phyloP scores from a whole-genome alignment of 2,797 vertebrate genomes.

The Lagodon rhomboides region DNA sequence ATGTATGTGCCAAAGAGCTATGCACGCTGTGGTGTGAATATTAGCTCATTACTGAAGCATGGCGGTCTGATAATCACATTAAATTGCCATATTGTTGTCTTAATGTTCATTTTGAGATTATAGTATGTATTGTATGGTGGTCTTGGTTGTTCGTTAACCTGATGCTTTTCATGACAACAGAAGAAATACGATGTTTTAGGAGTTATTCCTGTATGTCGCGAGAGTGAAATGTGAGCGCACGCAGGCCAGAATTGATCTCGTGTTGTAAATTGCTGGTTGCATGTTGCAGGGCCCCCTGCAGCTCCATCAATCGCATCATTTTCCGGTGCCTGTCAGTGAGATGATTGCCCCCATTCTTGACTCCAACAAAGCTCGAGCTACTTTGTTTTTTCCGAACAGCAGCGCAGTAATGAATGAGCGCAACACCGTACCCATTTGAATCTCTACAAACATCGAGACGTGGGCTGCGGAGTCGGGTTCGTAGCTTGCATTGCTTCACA shows the following conservation, averaged over 20 bases:
- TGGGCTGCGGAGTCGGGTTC: background rate
- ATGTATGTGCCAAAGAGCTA: background rate
- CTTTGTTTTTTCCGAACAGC: background rate
- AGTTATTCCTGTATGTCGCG: background rate
- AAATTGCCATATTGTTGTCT: background rate
- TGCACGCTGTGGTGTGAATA: background rate
- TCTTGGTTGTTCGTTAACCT: background rate
- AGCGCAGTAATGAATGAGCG: background rate
- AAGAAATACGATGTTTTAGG: background rate
- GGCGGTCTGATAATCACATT: background rate
- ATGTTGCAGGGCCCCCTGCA: background rate
- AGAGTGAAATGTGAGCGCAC: background rate
- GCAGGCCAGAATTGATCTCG: background rate
- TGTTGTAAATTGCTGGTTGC: background rate
- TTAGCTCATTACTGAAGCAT: background rate
- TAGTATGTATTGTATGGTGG: background rate
- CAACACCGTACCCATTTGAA: conserved; percentile 6
- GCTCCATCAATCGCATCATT: background rate
- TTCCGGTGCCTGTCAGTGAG: background rate
- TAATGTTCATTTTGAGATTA: background rate
- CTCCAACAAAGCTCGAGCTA: background rate
- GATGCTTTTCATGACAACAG: background rate
- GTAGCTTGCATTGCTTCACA: background rate
- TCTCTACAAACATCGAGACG: background rate
- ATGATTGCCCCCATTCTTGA: background rate